phyloP scores from a whole-genome alignment of 2,797 vertebrate species.

The Xiphophorus birchmanni region DNA sequence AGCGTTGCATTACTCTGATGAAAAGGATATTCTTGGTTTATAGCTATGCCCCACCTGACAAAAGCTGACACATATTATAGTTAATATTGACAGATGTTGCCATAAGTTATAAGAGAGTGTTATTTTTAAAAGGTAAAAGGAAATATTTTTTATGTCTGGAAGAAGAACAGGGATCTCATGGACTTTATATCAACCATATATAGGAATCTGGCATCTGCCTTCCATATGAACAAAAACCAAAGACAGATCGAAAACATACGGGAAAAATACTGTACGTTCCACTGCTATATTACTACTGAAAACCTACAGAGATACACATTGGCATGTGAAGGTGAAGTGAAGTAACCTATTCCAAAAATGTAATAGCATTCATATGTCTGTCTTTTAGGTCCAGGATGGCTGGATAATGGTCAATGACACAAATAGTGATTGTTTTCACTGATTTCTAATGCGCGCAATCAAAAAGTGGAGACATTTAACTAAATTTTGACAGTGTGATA shows the following conservation, averaged over 20 bases:
- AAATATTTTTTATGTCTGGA: not conserved
- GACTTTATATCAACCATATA: not conserved
- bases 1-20: not conserved
- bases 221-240: constrained; percentile 30
- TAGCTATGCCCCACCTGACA: not conserved
- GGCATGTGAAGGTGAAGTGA: not conserved
- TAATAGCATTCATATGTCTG: not conserved
- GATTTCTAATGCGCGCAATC: not conserved
- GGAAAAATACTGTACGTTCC: not conserved
- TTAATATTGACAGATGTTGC: not conserved
- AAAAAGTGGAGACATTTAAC: not conserved
- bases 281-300: not conserved
- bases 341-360: not conserved
- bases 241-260: constrained; percentile 19
- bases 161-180: not conserved
- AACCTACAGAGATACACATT: not conserved
- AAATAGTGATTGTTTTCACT: not conserved
- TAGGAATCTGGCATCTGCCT: constrained; percentile 23
- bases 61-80: not conserved
- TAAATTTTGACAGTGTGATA: not conserved
- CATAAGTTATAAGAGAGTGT: not conserved
- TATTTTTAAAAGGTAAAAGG: constrained; percentile 4
- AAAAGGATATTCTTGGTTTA: not conserved
- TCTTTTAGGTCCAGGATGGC: not conserved
- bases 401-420: not conserved